phyloP scores from a whole-genome alignment of 2,888 invertebrate genomes.

The Acanthoscelides obtectus region DNA sequence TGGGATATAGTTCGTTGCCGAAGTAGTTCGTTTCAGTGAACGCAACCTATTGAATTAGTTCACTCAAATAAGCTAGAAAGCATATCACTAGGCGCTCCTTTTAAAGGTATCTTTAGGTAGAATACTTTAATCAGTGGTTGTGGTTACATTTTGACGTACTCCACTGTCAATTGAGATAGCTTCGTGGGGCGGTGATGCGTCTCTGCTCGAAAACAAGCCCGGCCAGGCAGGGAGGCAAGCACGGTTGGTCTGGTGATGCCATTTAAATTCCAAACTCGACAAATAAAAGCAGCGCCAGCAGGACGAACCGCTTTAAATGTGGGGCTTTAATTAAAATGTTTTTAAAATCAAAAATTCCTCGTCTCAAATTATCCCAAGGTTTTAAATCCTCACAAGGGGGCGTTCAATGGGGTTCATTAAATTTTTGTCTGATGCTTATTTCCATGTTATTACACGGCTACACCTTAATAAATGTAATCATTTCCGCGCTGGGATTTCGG shows the following conservation, averaged over 20 bases:
- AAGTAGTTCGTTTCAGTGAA: no score
- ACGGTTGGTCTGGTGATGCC: neutral
- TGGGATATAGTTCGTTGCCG: no score
- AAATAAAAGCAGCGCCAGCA: neutral
- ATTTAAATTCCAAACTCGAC: neutral
- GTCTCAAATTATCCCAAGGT: slow-evolving; percentile 8
- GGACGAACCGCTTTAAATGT: neutral
- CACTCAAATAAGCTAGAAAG: no score
- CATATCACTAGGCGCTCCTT: no score
- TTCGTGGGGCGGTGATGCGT: neutral
- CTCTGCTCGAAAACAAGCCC: neutral
- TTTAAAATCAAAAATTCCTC: slow-evolving; percentile 12
- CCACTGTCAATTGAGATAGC: neutral
- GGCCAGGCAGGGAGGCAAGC: no score
- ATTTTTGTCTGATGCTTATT: neutral
- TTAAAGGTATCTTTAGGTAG: no score
- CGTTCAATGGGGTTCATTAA: slow-evolving; percentile 5
- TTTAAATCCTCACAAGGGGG: slow-evolving; percentile 11
- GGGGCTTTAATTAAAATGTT: slow-evolving; percentile 14
- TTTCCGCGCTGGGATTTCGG: neutral
- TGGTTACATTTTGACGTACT: neutral
- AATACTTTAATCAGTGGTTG: no score
- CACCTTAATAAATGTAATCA: neutral
- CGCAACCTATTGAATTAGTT: no score
- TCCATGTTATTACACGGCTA: neutral